Percentiles rank a stretch among this genome's conserved stretches.
These are phyloP conservation scores for Pseudomyrmex cubaensis DNA, from an alignment of 1,140 invertebrate species.

Conservation along the genomic window DNA sequence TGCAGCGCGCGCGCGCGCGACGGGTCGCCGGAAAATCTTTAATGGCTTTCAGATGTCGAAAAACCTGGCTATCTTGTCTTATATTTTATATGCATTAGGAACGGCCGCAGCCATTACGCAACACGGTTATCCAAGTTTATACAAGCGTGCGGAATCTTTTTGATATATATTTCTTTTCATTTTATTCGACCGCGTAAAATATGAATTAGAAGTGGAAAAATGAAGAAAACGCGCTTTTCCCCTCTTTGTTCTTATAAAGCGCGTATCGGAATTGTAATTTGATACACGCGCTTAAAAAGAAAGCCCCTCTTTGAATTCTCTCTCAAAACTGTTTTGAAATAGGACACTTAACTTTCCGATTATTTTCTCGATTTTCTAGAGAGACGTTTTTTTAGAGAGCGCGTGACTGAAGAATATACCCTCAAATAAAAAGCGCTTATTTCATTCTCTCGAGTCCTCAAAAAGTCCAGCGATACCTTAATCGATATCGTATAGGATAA, in stretches of 20 bases:
- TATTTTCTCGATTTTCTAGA: neutral
- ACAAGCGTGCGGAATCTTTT: neutral
- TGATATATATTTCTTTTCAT: too few species aligned
- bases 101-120: neutral
- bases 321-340: constrained; percentile 9
- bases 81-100: constrained; percentile 51
- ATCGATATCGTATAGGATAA: too few species aligned
- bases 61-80: constrained; percentile 9
- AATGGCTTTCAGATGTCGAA: constrained; percentile 50
- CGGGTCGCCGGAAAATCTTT: constrained; percentile 48
- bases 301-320: constrained; percentile 42
- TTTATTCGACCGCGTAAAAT: neutral
- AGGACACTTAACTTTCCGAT: neutral
- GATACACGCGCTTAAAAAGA: neutral
- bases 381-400: too few species aligned
- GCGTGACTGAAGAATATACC: too few species aligned
- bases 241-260: too few species aligned
- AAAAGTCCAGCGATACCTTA: too few species aligned
- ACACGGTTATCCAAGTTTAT: neutral
- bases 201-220: neutral
- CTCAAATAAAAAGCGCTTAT: too few species aligned
- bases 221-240: constrained; percentile 1
- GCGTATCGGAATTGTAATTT: too few species aligned
- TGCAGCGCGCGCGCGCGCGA: constrained; percentile 2
- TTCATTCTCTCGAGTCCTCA: too few species aligned